phyloP scores from a whole-genome alignment of 2,113 vertebrate genomes.

The Albula goreensis region DNA sequence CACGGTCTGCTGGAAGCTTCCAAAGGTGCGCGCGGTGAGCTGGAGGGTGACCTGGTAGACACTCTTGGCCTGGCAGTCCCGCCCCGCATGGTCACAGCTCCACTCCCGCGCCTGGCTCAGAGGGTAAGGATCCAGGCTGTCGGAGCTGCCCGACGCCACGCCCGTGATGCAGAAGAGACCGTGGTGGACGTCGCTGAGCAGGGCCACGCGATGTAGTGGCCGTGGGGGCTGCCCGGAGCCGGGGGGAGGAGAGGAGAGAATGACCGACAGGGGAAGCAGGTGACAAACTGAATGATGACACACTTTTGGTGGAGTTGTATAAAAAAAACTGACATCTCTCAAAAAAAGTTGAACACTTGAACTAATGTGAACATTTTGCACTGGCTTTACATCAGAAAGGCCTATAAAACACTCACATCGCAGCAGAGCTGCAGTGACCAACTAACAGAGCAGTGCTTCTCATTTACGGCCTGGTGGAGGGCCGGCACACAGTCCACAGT shows the following conservation, averaged over 20 bases:
- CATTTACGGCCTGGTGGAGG: constrained; percentile 12
- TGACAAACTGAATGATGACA: no score
- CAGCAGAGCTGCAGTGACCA: constrained; percentile 32
- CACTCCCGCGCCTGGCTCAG: constrained; percentile 22
- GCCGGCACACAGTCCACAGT: constrained; percentile 23
- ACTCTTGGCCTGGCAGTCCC: not conserved
- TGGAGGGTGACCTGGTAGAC: constrained; percentile 29
- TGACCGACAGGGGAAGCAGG: not conserved
- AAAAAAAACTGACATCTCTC: no score
- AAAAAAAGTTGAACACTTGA: no score
- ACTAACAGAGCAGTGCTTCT: constrained; percentile 15
- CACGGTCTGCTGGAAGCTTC: constrained; percentile 37
- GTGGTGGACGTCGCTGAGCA: constrained; percentile 30
- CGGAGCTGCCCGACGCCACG: constrained; percentile 20
- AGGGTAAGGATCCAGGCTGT: constrained; percentile 16
- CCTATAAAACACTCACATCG: constrained; percentile 15
- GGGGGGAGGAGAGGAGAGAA: not conserved
- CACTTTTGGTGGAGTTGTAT: no score
- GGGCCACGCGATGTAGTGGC: constrained; percentile 11
- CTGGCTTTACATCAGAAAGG: not conserved
- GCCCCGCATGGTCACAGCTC: not conserved
- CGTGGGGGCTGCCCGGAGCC: not conserved
- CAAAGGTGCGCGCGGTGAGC: constrained; percentile 27
- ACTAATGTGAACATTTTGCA: no score
- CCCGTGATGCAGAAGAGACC: constrained; percentile 30